Base-by-base conservation (phyloP, 2,113 vertebrate species). In the Pomatorhinus ruficollis region DNA sequence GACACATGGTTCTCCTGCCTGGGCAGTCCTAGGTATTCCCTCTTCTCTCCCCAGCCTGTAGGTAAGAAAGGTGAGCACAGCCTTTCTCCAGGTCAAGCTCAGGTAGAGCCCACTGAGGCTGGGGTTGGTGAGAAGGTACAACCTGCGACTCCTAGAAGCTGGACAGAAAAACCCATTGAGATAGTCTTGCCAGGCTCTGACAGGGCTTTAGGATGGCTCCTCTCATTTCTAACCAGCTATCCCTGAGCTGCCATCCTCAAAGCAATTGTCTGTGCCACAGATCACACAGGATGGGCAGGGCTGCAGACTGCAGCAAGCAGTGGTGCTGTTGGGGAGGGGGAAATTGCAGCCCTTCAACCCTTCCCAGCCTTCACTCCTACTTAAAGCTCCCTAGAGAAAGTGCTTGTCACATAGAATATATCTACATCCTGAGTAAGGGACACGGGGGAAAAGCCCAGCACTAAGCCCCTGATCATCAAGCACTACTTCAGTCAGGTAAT, bases 221-320 rank as follows among this genome's bases (percentile, higher is more conserved):
- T 82, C 78, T 68, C 44, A 42, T 15, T 75, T 10, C 33, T 33
- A 70, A n/a, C 0, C 8, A 59, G 30, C 20, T 60, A 37, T 7
- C n/a, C 40, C 61, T 53, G 49, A 72, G 16, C 28, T 61, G 30
- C 70, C 47, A 44, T 30, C 10, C 65, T 60, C 57, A 69, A 75
- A 61, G n/a, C 13, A 35, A 37, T 65, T 0, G 0, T 39, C 40
- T 61, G 40, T 61, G 40, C 13, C 9, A 1, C 27, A 86, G 45
- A 27, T 23, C 56, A 31, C 52, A 30, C 0, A 40, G 44, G 18
- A 30, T 2, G 8, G 47, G 18, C 60, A 74, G 17, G 9, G 39
- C 19, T 82, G 54, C 37, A 63, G 64, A 6, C 21, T 66, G 31
- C 82, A 57, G 37, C 40, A 77, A 77, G 25, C 4, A 5, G 17